Evolutionary conservation across 2,113 vertebrate species (phyloP).

Genomic region (Poicephalus meyeri): DNA sequence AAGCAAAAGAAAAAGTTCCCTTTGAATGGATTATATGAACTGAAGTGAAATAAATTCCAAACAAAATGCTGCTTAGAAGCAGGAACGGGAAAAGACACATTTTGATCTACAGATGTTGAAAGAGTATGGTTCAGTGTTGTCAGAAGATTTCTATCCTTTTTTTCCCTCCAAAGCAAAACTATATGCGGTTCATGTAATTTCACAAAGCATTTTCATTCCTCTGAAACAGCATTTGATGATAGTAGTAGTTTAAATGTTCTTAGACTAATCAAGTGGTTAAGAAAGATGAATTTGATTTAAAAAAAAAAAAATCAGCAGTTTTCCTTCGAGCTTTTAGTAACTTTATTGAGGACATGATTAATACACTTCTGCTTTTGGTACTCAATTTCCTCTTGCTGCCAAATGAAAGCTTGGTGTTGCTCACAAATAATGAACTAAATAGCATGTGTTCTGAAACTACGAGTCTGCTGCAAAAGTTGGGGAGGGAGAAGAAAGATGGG

Average conservation of each 20-base stretch:
- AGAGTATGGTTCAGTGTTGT: background rate
- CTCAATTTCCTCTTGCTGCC: background rate
- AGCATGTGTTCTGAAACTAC: background rate
- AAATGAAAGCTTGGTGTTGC: background rate
- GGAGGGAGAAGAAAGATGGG: conserved; percentile 33
- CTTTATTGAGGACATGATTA: background rate
- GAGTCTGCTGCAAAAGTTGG: background rate
- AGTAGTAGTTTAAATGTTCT: conserved; percentile 15
- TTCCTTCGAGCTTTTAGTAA: conserved; percentile 8
- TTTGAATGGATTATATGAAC: background rate
- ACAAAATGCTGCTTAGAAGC: background rate
- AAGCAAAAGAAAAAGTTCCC: background rate
- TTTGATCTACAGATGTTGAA: background rate
- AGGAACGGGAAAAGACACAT: accelerated
- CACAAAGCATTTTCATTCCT: background rate
- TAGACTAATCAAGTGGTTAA: background rate
- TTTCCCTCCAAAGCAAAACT: background rate
- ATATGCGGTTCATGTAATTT: background rate
- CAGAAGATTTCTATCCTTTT: background rate
- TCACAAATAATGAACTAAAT: background rate
- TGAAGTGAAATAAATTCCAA: background rate
- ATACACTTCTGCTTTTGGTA: background rate
- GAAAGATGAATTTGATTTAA: background rate
- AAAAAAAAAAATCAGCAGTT: background rate
- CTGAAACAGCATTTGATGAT: background rate